Conservation (phyloP, 1,140 invertebrate species). For the Euglossa dilemma region DNA sequence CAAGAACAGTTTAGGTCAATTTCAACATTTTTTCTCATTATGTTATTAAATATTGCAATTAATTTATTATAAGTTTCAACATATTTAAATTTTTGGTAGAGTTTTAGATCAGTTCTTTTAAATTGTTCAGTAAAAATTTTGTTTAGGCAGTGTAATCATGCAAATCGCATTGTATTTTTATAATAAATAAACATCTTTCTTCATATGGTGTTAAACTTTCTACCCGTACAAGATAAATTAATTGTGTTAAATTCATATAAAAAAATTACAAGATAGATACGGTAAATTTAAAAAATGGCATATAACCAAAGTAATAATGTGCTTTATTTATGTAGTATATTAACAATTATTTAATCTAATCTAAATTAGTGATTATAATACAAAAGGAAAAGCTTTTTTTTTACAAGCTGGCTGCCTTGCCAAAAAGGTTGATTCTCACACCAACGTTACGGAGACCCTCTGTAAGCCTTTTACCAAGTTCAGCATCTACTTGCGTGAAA, state of each 20-base stretch:
- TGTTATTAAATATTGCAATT: too few species aligned
- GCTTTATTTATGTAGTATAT: conserved; percentile 8
- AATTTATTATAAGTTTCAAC: too few species aligned
- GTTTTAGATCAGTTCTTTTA: too few species aligned
- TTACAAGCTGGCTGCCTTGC: conserved; percentile 76
- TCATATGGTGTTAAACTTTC: too few species aligned
- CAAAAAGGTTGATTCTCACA: conserved; percentile 80
- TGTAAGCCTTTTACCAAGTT: conserved; percentile 86
- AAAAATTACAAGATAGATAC: neutral
- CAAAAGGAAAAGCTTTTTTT: neutral
- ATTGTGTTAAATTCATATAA: neutral
- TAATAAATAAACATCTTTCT: too few species aligned
- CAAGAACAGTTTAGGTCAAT: too few species aligned
- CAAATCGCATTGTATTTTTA: too few species aligned
- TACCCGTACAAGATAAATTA: too few species aligned
- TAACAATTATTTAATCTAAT: conserved; percentile 6
- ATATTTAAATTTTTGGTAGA: too few species aligned
- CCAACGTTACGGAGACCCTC: conserved; percentile 84
- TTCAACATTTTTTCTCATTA: too few species aligned
- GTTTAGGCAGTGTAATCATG: too few species aligned
- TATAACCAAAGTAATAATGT: conserved; percentile 20
- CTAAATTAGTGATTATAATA: neutral
- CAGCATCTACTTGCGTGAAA: conserved; percentile 87
- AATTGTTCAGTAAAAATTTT: too few species aligned
- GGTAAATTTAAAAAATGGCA: neutral